These are phyloP conservation scores for Typhlichthys eigenmanni DNA, from an alignment of 2,797 vertebrate species.

Conservation along the genomic window DNA sequence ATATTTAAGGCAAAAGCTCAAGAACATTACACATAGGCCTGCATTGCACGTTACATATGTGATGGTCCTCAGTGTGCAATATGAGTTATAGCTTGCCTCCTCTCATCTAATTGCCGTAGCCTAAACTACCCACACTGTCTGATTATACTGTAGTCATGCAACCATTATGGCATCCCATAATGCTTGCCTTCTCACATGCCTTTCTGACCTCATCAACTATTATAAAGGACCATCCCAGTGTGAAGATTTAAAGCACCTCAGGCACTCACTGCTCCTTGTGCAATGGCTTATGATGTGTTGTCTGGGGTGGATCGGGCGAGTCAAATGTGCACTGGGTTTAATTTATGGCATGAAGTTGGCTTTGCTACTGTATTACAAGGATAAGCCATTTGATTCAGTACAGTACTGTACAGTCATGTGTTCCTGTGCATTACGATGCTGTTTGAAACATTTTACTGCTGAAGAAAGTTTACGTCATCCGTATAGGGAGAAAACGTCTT, in stretches of 20 bases:
- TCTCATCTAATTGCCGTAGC: constrained; percentile 1
- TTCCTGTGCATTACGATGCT: not conserved
- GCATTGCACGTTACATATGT: no score
- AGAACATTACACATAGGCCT: no score
- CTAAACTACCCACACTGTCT: constrained; percentile 3
- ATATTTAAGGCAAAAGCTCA: constrained; percentile 1
- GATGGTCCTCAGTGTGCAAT: constrained; percentile 13
- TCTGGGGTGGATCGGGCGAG: constrained; percentile 6
- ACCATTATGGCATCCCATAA: constrained; percentile 2
- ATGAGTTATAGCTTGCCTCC: constrained; percentile 10
- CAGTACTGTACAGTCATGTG: not conserved
- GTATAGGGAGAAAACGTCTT: constrained; percentile 34
- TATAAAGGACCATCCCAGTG: constrained; percentile 9
- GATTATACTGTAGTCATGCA: no score
- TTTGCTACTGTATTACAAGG: constrained; percentile 10
- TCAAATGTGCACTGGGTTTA: constrained; percentile 13
- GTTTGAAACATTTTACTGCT: constrained; percentile 14
- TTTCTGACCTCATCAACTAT: constrained; percentile 4
- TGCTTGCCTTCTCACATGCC: not conserved
- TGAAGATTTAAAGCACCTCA: constrained; percentile 5
- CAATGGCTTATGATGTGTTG: constrained; percentile 13
- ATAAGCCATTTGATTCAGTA: constrained; percentile 1
- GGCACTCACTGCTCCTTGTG: constrained; percentile 2
- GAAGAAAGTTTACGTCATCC: constrained; percentile 31
- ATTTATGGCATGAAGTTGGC: constrained; percentile 24